Percentiles rank a stretch among this genome's conserved stretches.
Conservation (phyloP, 2,797 vertebrate genomes). For the Centropyge bicolor region DNA sequence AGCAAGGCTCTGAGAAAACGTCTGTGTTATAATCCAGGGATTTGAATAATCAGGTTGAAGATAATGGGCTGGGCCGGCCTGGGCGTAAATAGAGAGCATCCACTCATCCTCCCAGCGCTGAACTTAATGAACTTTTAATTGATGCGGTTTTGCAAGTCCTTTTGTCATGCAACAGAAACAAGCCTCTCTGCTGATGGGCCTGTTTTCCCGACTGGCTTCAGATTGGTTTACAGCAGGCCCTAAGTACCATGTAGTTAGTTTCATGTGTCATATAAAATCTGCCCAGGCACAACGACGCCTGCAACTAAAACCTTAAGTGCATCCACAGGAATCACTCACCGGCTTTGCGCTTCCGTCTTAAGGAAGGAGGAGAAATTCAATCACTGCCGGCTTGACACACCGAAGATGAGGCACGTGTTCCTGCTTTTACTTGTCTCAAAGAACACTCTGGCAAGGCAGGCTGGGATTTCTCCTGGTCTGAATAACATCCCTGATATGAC, state of each 20-base stretch:
- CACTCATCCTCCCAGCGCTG: conserved; percentile 80
- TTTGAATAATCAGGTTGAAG: conserved; percentile 86
- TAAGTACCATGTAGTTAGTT: conserved; percentile 91
- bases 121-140: conserved; percentile 90
- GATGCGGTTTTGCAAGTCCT: conserved; percentile 85
- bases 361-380: conserved; percentile 90
- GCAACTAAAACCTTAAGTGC: conserved; percentile 98
- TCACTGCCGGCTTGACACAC: conserved; percentile 82
- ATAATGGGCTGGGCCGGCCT: conserved; percentile 81
- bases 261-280: conserved; percentile 93
- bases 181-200: conserved; percentile 85
- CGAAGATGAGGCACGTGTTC: conserved; percentile 75
- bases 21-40: conserved; percentile 83
- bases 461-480: conserved; percentile 72
- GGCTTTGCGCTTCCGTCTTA: conserved; percentile 89
- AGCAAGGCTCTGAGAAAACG: conserved; percentile 79
- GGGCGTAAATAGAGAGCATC: conserved; percentile 84
- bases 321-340: conserved; percentile 90
- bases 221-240: conserved; percentile 87
- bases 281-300: conserved; percentile 92
- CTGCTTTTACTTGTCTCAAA: conserved; percentile 82
- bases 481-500: conserved; percentile 75
- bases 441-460: conserved; percentile 71
- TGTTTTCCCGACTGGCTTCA: conserved; percentile 85
- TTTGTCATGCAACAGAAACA: conserved; percentile 88